Conservation (phyloP, 2,113 vertebrate species). For the Odontophorus gujanensis region DNA sequence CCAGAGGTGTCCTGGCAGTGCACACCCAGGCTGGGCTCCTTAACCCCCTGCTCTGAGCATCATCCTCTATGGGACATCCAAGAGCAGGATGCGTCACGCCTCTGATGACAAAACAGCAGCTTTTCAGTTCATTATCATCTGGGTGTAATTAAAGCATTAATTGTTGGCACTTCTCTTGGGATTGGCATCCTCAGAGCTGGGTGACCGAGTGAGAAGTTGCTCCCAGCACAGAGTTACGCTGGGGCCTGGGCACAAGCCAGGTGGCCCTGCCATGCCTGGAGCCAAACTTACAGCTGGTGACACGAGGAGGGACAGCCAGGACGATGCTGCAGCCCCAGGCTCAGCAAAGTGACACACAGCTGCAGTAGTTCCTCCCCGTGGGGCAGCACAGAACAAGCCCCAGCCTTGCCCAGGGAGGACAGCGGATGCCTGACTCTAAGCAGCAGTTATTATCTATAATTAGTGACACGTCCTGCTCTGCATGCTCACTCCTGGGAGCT, state of each 20-base stretch:
- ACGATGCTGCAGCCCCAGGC: fast-evolving
- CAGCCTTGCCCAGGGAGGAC: background rate
- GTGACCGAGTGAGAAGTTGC: background rate
- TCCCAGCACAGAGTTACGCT: fast-evolving
- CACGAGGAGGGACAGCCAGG: fast-evolving
- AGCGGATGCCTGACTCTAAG: background rate
- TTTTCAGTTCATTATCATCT: background rate
- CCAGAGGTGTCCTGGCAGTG: background rate
- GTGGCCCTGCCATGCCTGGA: background rate
- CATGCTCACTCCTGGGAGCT: fast-evolving
- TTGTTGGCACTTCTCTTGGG: conserved; percentile 35
- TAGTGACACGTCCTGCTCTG: background rate
- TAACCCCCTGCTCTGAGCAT: background rate
- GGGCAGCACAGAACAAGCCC: background rate
- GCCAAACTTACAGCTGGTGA: fast-evolving
- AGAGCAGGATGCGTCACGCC: background rate
- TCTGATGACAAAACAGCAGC: background rate
- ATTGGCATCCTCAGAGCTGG: background rate
- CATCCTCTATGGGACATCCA: background rate
- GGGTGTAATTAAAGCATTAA: conserved; percentile 71
- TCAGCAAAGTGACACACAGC: background rate
- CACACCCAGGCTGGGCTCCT: background rate
- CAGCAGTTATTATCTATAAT: conserved; percentile 5
- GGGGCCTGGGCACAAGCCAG: fast-evolving
- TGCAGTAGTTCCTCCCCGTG: background rate